phyloP scores from a whole-genome alignment of 2,113 vertebrate genomes.

The Loxodonta africana region DNA sequence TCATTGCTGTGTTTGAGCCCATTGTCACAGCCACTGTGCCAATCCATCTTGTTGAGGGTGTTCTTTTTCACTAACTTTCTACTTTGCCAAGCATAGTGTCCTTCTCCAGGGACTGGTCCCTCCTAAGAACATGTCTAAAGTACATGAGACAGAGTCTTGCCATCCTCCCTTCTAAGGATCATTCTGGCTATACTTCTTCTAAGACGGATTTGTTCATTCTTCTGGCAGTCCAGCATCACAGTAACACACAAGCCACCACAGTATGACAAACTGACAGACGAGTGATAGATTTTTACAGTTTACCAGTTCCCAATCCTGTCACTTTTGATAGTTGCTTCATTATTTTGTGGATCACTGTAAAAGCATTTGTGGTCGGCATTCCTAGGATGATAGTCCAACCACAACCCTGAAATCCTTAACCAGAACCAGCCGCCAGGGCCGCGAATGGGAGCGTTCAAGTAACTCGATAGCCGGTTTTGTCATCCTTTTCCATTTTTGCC shows the following conservation, averaged over 20 bases:
- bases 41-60: neutral
- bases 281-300: neutral
- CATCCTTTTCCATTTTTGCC: slow-evolving; percentile 69
- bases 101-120: neutral
- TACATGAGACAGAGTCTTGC: neutral
- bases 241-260: neutral
- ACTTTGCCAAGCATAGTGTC: neutral
- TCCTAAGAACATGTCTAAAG: neutral
- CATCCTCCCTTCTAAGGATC: neutral
- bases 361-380: slow-evolving; percentile 54
- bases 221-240: neutral
- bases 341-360: slow-evolving; percentile 19
- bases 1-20: neutral
- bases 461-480: slow-evolving; percentile 53
- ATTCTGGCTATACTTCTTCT: neutral
- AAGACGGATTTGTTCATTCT: neutral
- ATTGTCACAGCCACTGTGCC: neutral
- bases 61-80: neutral
- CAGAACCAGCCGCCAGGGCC: slow-evolving; percentile 38
- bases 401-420: neutral
- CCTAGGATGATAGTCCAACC: slow-evolving; percentile 47
- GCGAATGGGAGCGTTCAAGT: slow-evolving; percentile 35
- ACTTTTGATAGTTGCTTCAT: slow-evolving; percentile 18
- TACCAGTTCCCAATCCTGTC: neutral
- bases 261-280: neutral